These are phyloP conservation scores for Notolepis coatsorum DNA, from an alignment of 2,797 vertebrate genomes.

Conservation along the genomic window DNA sequence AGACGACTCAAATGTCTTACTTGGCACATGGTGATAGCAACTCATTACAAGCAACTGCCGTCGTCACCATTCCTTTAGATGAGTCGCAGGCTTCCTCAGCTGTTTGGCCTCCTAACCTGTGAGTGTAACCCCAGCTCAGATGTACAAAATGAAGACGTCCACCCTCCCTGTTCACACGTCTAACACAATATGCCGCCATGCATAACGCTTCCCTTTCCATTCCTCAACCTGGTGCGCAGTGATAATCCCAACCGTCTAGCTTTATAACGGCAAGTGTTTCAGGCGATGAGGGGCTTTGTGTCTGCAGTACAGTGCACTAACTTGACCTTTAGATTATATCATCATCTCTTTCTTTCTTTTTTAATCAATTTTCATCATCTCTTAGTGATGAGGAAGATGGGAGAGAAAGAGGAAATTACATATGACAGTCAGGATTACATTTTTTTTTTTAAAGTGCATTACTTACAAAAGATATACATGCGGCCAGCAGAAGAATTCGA, in stretches of 20 bases:
- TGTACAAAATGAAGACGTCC: constrained; percentile 68
- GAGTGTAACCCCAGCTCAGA: constrained; percentile 56
- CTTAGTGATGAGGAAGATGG: background rate
- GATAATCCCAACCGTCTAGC: constrained; percentile 29
- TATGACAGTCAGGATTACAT: background rate
- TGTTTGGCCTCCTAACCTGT: constrained; percentile 60
- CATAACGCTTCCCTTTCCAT: constrained; percentile 25
- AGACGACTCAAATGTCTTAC: constrained; percentile 59
- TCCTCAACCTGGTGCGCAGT: constrained; percentile 13
- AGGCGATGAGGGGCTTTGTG: constrained; percentile 13
- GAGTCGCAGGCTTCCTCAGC: constrained; percentile 67
- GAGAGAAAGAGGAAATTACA: constrained; percentile 2
- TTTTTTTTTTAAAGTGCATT: constrained; percentile 38
- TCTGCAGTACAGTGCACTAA: constrained; percentile 11
- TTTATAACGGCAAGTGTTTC: constrained; percentile 22
- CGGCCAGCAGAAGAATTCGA: constrained; percentile 97
- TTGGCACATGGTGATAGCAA: constrained; percentile 67
- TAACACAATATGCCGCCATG: constrained; percentile 18
- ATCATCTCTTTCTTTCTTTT: too few relatives aligned
- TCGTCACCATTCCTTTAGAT: constrained; percentile 80
- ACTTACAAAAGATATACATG: constrained; percentile 99
- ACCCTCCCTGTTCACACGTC: constrained; percentile 58
- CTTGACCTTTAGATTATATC: constrained; percentile 9
- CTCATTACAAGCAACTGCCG: constrained; percentile 69
- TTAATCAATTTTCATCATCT: background rate